Evolutionary conservation across 2,888 invertebrate species (phyloP).

Genomic region (Synanthedon andrenaeformis): DNA sequence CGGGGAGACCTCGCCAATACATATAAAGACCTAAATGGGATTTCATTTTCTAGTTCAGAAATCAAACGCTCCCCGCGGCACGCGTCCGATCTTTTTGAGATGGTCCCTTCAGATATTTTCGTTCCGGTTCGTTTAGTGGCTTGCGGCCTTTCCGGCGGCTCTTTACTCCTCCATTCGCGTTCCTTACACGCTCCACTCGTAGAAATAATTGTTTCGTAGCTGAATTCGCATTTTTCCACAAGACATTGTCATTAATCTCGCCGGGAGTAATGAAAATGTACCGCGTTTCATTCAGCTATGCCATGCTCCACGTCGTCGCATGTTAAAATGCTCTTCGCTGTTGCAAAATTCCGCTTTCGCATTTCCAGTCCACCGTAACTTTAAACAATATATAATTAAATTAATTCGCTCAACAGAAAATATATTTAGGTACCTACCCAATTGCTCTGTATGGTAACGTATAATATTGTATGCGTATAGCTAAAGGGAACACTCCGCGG

Average conservation of each 20-base stretch:
- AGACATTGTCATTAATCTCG: constrained; percentile 57
- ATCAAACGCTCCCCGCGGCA: constrained; percentile 49
- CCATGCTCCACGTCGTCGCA: constrained; percentile 3
- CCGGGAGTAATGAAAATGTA: constrained; percentile 49
- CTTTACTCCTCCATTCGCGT: constrained; percentile 9
- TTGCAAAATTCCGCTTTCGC: constrained; percentile 18
- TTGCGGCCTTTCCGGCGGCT: constrained; percentile 14
- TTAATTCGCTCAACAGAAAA: background rate
- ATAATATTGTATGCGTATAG: background rate
- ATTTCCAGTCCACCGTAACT: constrained; percentile 18
- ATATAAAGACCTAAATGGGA: constrained; percentile 45
- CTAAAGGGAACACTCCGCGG: constrained; percentile 4
- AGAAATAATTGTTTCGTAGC: constrained; percentile 46
- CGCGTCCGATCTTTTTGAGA: constrained; percentile 29
- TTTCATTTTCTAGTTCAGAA: constrained; percentile 65
- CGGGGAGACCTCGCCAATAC: constrained; percentile 25
- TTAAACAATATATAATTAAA: constrained; percentile 11
- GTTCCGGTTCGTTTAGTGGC: constrained; percentile 32
- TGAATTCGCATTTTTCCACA: constrained; percentile 48
- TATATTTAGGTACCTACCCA: background rate
- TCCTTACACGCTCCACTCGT: constrained; percentile 17
- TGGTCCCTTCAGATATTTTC: constrained; percentile 34
- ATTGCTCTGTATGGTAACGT: background rate
- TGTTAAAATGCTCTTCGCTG: background rate
- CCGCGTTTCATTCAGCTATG: constrained; percentile 22